phyloP scores from a whole-genome alignment of 2,888 invertebrate genomes.

The Melipona bicolor region DNA sequence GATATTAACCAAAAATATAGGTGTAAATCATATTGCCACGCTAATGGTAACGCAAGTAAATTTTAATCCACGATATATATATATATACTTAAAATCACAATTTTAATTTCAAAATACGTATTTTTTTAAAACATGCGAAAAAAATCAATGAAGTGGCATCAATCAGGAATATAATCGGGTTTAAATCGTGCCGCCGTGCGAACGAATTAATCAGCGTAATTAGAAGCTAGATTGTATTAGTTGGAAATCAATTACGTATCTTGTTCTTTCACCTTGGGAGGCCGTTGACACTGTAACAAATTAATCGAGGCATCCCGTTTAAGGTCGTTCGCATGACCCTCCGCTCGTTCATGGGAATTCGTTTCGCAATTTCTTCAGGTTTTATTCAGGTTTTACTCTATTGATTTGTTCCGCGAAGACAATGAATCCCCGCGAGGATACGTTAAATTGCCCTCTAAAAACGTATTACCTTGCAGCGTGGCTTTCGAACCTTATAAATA shows the following conservation, averaged over 20 bases:
- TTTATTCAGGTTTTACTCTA: neutral
- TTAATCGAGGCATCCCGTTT: conserved; percentile 44
- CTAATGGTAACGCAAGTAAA: too few relatives aligned
- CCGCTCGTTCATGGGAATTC: conserved; percentile 39
- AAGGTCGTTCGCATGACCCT: conserved; percentile 55
- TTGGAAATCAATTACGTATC: neutral
- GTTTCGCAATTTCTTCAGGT: conserved; percentile 10
- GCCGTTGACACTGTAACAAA: conserved; percentile 39
- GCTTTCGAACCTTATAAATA: neutral
- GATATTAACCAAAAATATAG: too few relatives aligned
- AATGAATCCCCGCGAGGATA: conserved; percentile 5
- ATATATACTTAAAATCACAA: too few relatives aligned
- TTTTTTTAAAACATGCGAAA: neutral
- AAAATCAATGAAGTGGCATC: neutral
- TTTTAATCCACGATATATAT: too few relatives aligned
- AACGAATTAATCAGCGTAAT: neutral
- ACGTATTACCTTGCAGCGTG: neutral
- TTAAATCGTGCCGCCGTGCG: neutral
- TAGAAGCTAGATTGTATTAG: neutral
- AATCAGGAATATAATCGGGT: too few relatives aligned
- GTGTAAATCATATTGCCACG: too few relatives aligned
- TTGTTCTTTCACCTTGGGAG: conserved; percentile 29
- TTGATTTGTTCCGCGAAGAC: conserved; percentile 33
- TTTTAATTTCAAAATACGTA: too few relatives aligned
- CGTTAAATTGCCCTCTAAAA: neutral